Base-by-base conservation (phyloP, 2,113 vertebrate species). In the Myiozetetes cayanensis region DNA sequence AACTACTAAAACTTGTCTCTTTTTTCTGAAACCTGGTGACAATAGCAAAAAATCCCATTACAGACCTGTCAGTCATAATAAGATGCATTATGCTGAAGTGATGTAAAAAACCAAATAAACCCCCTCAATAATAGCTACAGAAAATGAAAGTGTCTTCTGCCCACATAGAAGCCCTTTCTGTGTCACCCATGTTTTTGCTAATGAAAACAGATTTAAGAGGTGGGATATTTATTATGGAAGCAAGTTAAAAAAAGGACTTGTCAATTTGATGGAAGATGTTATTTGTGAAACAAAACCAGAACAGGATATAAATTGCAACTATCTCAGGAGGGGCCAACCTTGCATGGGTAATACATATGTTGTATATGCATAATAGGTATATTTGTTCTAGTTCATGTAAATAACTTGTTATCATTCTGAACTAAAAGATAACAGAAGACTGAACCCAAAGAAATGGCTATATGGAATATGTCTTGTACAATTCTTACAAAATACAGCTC, bases 191-290 rank as follows among this genome's bases (percentile, higher is more conserved):
- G 91, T 90, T 83, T 97, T 87, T 74, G 85, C 94, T 97, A 97
- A 98, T 97, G 93, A 97, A 97, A 98, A 97, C 89, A 97, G 92
- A 97, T 97, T 96, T 94, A 91, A 79, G 83, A 96, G 87, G 89
- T 96, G 92, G 79, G 62, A 87, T 91, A 97, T 97, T 97, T 97
- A 95, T 98, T 96, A 97, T 62, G 90, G 89, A 96, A 98, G 66
- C 96, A 97, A 96, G 95, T 95, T 97, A 96, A 96, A 94, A 84
- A 96, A 93, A 97, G 73, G 49, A 94, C 94, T 81, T 97, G 96
- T 96, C 97, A 97, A 24, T 94, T 97, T 98, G 97, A 97, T 97
- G 93, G 96, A 98, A 93, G 94, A 97, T 89, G 85, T 96, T 97
- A 96, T 97, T 97, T 97, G 90, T 92, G 91, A 95, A 96, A 95